Percentiles rank a stretch among this genome's conserved stretches.
phyloP scores from a whole-genome alignment of 2,797 vertebrate species.

The Melopsittacus undulatus region DNA sequence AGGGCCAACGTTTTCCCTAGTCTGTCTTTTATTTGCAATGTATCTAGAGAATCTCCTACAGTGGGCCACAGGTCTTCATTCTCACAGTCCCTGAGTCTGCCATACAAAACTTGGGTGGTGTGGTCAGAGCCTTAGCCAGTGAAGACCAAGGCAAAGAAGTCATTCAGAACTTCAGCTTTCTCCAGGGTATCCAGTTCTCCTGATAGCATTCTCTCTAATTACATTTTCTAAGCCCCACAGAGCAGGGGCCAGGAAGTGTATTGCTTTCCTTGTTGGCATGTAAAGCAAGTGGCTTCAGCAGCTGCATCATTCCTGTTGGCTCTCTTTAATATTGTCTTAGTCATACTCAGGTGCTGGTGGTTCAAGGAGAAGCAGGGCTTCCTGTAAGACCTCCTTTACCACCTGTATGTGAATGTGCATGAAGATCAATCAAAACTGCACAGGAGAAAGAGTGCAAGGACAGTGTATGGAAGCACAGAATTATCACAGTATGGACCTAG shows the following conservation, averaged over 20 bases:
- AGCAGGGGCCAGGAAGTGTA: background rate
- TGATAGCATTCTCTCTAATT: slow-evolving; percentile 35
- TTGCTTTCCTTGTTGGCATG: background rate
- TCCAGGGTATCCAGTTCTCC: too few relatives aligned
- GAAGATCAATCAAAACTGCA: background rate
- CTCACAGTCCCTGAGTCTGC: too few relatives aligned
- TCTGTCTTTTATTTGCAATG: too few relatives aligned
- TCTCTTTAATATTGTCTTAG: background rate
- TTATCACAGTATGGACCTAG: background rate
- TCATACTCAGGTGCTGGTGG: background rate
- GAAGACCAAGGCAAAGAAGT: too few relatives aligned
- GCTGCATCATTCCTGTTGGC: background rate
- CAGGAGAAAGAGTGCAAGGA: background rate
- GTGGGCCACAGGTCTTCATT: too few relatives aligned
- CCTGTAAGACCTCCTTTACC: background rate
- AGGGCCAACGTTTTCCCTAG: too few relatives aligned
- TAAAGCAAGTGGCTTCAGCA: background rate
- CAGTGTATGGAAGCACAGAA: background rate
- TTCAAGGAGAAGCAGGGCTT: background rate
- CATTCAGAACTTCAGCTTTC: too few relatives aligned
- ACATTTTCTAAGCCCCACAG: slow-evolving; percentile 7
- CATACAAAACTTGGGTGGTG: too few relatives aligned
- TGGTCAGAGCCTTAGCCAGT: too few relatives aligned
- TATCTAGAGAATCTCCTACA: too few relatives aligned
- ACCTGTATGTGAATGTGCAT: background rate